These are phyloP conservation scores for Branchipolynoe longqiensis DNA, from an alignment of 2,888 invertebrate genomes.

Conservation along the genomic window DNA sequence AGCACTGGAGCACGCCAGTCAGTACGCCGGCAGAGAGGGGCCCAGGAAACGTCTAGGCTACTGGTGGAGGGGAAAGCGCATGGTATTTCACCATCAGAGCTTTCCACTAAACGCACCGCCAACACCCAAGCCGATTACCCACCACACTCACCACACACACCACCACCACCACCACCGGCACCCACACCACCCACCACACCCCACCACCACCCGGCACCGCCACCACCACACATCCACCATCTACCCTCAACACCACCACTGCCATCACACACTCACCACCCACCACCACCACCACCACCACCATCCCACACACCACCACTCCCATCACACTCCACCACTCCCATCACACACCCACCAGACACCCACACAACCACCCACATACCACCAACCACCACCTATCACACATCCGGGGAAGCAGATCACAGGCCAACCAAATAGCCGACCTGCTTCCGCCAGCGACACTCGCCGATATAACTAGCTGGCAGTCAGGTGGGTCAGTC, in stretches of 20 bases:
- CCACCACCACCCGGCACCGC: background rate
- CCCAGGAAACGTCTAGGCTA: too few relatives aligned
- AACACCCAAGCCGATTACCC: too few relatives aligned
- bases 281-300: conserved; percentile 3
- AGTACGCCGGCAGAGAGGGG: too few relatives aligned
- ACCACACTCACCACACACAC: too few relatives aligned
- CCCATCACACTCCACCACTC: background rate
- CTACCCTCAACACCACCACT: background rate
- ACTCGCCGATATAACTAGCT: background rate
- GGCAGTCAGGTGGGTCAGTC: background rate
- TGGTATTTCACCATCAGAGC: too few relatives aligned
- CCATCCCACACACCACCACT: too few relatives aligned
- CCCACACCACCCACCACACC: background rate
- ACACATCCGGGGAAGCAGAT: too few relatives aligned
- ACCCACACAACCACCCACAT: background rate
- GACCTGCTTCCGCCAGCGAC: background rate
- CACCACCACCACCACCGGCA: background rate
- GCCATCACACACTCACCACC: background rate
- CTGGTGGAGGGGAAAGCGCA: too few relatives aligned
- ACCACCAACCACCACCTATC: background rate
- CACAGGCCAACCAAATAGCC: background rate
- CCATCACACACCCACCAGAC: background rate
- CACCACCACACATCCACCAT: background rate
- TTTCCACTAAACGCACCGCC: too few relatives aligned
- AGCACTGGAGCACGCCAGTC: too few relatives aligned